These are phyloP conservation scores for Orgyia antiqua DNA, from an alignment of 2,888 invertebrate genomes.

Conservation along the genomic window DNA sequence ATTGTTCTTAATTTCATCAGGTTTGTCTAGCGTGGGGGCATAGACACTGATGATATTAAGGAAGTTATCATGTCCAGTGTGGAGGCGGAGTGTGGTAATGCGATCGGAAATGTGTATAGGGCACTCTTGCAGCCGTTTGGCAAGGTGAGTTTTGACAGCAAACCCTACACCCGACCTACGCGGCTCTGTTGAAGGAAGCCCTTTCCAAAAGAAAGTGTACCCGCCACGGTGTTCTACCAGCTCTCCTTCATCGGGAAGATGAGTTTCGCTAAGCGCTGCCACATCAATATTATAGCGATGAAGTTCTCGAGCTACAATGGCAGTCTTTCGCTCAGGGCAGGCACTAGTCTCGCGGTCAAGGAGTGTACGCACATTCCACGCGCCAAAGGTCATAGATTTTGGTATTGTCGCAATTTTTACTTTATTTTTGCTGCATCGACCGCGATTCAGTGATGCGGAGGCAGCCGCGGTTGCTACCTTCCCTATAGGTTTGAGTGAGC, in stretches of 20 bases:
- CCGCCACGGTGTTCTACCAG: too few relatives aligned
- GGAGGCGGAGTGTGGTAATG: constrained; percentile 10
- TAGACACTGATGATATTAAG: constrained; percentile 27
- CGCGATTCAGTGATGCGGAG: not conserved
- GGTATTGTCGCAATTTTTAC: not conserved
- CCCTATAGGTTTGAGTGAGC: not conserved
- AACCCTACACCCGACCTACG: constrained; percentile 17
- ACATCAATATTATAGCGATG: constrained; percentile 18
- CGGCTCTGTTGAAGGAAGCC: constrained; percentile 6
- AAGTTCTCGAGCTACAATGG: constrained; percentile 21
- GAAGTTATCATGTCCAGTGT: too few relatives aligned
- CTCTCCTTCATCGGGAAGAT: too few relatives aligned
- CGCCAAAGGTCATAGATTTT: constrained; percentile 2
- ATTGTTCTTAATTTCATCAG: too few relatives aligned
- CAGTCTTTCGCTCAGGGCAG: constrained; percentile 23
- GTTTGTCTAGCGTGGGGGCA: constrained; percentile 20
- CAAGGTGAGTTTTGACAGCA: constrained; percentile 4
- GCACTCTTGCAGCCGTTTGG: not conserved
- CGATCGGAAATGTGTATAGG: constrained; percentile 13
- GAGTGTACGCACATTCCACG: constrained; percentile 11
- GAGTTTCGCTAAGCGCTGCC: too few relatives aligned
- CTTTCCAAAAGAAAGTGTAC: constrained; percentile 23
- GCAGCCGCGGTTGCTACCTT: too few relatives aligned
- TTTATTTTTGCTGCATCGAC: not conserved
- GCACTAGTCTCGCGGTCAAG: constrained; percentile 18